Percentiles rank a stretch among this genome's conserved stretches.
Conservation (phyloP, 2,888 invertebrate species). For the Rugalucina vietnamica region DNA sequence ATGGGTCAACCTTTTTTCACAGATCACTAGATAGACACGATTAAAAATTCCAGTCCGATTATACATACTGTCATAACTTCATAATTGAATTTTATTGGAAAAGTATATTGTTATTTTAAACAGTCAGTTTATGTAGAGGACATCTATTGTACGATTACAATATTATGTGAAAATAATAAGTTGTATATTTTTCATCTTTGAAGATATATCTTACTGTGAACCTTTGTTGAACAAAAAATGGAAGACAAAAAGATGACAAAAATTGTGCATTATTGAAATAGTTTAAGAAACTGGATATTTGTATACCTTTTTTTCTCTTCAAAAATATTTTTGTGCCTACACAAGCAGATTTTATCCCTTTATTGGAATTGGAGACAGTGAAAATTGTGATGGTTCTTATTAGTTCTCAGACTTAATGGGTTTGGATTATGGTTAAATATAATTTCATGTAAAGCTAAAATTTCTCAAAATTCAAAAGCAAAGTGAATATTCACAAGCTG, state of each 20-base stretch:
- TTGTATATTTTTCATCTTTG: background rate
- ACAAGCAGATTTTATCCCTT: no score
- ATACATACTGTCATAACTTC: slow-evolving; percentile 1
- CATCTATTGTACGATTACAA: background rate
- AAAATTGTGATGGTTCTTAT: no score
- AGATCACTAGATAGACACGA: background rate
- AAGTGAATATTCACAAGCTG: no score
- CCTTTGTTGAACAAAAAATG: background rate
- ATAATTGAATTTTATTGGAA: background rate
- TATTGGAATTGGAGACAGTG: no score
- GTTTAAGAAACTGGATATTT: no score
- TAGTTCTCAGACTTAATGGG: no score
- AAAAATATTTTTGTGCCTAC: no score
- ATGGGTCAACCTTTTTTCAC: background rate
- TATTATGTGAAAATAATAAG: background rate
- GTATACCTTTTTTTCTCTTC: no score
- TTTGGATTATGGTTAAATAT: no score
- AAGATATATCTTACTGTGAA: background rate
- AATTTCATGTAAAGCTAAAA: no score
- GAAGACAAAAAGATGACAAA: background rate
- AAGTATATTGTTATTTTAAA: slow-evolving; percentile 5
- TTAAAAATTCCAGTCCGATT: background rate
- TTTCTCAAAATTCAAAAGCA: no score
- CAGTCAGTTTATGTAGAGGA: background rate
- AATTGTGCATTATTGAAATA: background rate